Evolutionary conservation across 2,113 vertebrate species (phyloP), one percentile per base, ranked within the genome.

Genomic region (Actenoides lindsayi): DNA sequence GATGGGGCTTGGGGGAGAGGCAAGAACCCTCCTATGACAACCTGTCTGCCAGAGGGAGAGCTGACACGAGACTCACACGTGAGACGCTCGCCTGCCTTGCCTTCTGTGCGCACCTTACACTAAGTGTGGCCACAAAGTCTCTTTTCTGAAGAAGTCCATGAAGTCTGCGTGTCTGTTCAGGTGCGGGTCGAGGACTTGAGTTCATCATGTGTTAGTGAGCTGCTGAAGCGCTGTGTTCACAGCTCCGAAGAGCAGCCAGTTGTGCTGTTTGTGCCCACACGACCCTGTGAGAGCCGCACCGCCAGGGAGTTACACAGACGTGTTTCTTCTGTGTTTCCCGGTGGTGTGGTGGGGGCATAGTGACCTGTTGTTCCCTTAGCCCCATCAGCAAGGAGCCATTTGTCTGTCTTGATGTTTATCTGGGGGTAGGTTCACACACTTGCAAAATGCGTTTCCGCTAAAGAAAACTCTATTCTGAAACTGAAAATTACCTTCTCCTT

Each of bases 401-500:
- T 19, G 42, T 5, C 2, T 48, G 6, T 51, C 53, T 67, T 63
- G 42, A 18, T 37, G 16, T 27, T 85, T 79, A 10, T 13, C 25
- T 76, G 62, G 42, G 54, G 57, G 33, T 27, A 82, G 41, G 24
- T 64, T 71, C 57, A 19, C 39, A 41, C 11, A 13, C 48, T 84
- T 65, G 33, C n/a, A 73, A 76, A 68, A 33, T 69, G 37, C 19
- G 24, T 94, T 94, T 95, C 81, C 41, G 21, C 51, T 89, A 62
- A 54, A 51, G 42, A n/a, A 93, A 82, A 13, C 23, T 75, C 57
- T 81, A 8, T 91, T 91, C 83, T 89, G 67, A 92, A 93, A 64
- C 51, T 84, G 89, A 92, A 95, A 95, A 94, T 94, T 76, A 68
- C 44, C 27, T 71, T 86, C 33, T 78, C 20, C 33, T 75, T 93